Evolutionary conservation across 2,888 invertebrate species (phyloP).

Genomic region (Sesamia inferens): DNA sequence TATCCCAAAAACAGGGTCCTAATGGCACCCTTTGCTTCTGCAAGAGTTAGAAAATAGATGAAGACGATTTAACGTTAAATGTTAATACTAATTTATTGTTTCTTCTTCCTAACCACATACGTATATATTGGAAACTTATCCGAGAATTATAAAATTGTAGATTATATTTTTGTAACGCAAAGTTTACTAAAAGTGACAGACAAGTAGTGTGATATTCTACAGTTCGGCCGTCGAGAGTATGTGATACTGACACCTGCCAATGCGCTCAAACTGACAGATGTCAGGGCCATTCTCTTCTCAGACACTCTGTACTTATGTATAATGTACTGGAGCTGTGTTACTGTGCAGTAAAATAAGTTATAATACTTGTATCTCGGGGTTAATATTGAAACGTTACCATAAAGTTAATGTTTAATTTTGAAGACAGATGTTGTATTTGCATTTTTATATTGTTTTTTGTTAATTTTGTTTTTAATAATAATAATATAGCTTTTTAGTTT

Average conservation of each 20-base stretch:
- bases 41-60: too few species aligned
- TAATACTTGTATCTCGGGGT: not conserved
- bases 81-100: not conserved
- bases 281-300: not conserved
- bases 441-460: not conserved
- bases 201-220: not conserved
- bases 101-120: not conserved
- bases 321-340: not conserved
- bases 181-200: not conserved
- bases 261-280: not conserved
- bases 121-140: not conserved
- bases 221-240: not conserved
- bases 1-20: too few species aligned
- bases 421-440: too few species aligned
- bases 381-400: not conserved
- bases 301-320: not conserved
- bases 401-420: not conserved
- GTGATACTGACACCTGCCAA: too few species aligned
- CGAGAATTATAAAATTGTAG: not conserved
- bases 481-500: not conserved
- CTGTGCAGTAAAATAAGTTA: not conserved
- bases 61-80: not conserved
- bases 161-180: not conserved
- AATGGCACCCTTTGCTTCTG: too few species aligned
- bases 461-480: not conserved